Conservation (phyloP, 2,888 invertebrate genomes). For the Allophyes oxyacanthae region DNA sequence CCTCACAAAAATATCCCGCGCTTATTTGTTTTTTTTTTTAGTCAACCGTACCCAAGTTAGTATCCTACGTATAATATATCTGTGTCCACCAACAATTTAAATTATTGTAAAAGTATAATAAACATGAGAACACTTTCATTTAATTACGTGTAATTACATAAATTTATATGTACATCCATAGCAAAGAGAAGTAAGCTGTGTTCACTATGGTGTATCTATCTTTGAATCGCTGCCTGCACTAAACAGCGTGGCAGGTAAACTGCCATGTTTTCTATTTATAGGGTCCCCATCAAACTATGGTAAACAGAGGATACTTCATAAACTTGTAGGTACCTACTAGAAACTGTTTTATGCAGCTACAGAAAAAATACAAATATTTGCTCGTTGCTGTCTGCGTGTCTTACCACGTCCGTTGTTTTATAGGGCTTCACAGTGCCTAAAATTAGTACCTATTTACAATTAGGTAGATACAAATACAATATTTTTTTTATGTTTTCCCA, state of each 20-base stretch:
- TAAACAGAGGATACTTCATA: slow-evolving; percentile 45
- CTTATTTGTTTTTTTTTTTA: slow-evolving; percentile 8
- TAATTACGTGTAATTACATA: slow-evolving; percentile 51
- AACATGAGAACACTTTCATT: slow-evolving; percentile 49
- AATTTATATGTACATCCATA: slow-evolving; percentile 29
- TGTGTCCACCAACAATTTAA: slow-evolving; percentile 5
- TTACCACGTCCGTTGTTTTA: not conserved
- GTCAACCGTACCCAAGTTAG: slow-evolving; percentile 2
- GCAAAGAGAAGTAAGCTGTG: slow-evolving; percentile 39
- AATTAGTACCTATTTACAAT: too few relatives aligned
- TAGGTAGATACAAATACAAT: too few relatives aligned
- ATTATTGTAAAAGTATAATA: slow-evolving; percentile 36
- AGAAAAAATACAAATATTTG: too few relatives aligned
- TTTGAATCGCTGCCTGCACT: slow-evolving; percentile 54
- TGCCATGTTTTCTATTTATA: slow-evolving; percentile 70
- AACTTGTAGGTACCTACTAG: not conserved
- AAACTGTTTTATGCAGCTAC: not conserved
- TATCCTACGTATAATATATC: slow-evolving; percentile 12
- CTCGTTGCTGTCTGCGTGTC: too few relatives aligned
- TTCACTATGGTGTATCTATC: slow-evolving; percentile 53
- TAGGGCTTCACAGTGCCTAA: too few relatives aligned
- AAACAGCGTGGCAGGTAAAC: slow-evolving; percentile 57
- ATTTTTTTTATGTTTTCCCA: too few relatives aligned
- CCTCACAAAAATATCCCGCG: slow-evolving; percentile 4
- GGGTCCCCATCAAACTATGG: slow-evolving; percentile 57